phyloP scores from a whole-genome alignment of 2,113 vertebrate genomes.

The Psettodes erumei region DNA sequence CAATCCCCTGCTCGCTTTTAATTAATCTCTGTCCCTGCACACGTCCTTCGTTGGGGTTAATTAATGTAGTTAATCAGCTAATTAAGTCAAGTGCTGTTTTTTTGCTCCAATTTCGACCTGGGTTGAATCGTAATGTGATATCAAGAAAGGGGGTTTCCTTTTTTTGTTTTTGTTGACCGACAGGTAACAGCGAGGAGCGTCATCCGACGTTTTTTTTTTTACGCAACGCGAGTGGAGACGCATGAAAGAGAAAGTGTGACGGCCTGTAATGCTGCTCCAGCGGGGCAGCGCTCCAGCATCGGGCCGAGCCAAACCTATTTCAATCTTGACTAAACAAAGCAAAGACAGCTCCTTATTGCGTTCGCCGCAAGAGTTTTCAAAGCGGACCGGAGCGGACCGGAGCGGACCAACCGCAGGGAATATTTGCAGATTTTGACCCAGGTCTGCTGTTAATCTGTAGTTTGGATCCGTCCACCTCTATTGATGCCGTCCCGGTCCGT shows the following conservation, averaged over 20 bases:
- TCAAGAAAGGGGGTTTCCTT: too few relatives aligned
- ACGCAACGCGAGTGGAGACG: slow-evolving; percentile 11
- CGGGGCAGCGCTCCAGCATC: slow-evolving; percentile 58
- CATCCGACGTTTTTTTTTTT: too few relatives aligned
- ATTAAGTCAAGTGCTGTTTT: slow-evolving; percentile 9
- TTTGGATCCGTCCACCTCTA: slow-evolving; percentile 57
- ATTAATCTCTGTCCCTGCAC: background rate
- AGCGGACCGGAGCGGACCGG: slow-evolving; percentile 50
- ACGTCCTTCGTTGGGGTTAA: slow-evolving; percentile 8
- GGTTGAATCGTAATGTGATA: background rate
- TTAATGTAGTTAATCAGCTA: slow-evolving; percentile 26
- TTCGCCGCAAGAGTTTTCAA: slow-evolving; percentile 64
- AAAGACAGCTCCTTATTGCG: slow-evolving; percentile 66
- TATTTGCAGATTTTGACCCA: slow-evolving; percentile 54
- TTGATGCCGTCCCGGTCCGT: slow-evolving; percentile 49
- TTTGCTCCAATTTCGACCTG: slow-evolving; percentile 7
- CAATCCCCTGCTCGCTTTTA: background rate
- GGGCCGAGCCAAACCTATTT: slow-evolving; percentile 66
- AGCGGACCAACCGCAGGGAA: slow-evolving; percentile 61
- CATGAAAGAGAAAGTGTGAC: slow-evolving; percentile 19
- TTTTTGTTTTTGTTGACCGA: too few relatives aligned
- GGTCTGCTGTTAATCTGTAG: slow-evolving; percentile 69
- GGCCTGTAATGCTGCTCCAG: slow-evolving; percentile 35
- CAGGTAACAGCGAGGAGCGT: too few relatives aligned
- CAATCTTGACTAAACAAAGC: slow-evolving; percentile 69